A percentile compares a stretch with the other conserved stretches of the same genome.
Conservation (phyloP, 2,113 vertebrate species). For the Emydocephalus ijimae region DNA sequence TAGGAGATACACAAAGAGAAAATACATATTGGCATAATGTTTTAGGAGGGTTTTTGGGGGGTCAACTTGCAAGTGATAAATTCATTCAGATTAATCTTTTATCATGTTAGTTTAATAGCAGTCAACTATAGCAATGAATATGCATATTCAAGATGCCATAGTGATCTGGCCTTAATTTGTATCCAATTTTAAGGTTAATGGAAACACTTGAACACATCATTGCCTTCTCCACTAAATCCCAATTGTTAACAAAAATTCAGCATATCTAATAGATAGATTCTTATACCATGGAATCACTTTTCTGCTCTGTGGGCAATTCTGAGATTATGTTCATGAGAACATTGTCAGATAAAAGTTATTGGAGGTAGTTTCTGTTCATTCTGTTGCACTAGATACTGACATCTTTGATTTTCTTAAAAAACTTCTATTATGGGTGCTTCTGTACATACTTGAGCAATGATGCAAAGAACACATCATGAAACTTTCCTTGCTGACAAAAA, state of each 20-base stretch:
- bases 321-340: not conserved
- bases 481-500: not conserved
- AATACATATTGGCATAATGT: not conserved
- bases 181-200: not conserved
- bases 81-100: not conserved
- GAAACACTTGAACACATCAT: not conserved
- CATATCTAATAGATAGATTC: not conserved
- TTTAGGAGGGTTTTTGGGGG: not conserved
- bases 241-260: not conserved
- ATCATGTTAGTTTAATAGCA: not conserved
- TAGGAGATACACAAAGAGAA: not conserved
- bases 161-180: not conserved
- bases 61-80: not conserved
- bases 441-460: conserved; percentile 7
- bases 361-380: not conserved
- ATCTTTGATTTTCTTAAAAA: conserved; percentile 13
- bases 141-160: not conserved
- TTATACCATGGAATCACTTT: not conserved
- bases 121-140: not conserved
- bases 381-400: not conserved
- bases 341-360: not conserved
- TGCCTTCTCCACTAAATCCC: not conserved
- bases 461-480: conserved; percentile 28
- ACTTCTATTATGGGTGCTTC: not conserved
- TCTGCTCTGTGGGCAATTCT: not conserved